These are phyloP conservation scores for Dicentrarchus labrax DNA, from an alignment of 2,113 vertebrate genomes.

Conservation along the genomic window DNA sequence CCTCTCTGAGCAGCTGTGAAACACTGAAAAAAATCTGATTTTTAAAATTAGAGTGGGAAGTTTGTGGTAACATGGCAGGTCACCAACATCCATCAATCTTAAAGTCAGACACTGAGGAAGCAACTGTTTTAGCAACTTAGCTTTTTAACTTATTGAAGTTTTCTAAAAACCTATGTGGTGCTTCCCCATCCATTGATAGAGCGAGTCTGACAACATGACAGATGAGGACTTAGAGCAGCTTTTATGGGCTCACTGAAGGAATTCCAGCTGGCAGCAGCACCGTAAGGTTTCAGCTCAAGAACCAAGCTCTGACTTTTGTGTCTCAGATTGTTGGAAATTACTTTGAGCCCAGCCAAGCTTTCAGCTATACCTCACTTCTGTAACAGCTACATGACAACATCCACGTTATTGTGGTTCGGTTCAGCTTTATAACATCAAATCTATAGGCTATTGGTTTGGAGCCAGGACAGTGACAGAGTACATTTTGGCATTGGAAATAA, in stretches of 20 bases:
- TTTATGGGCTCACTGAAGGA: slow-evolving; percentile 16
- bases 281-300: slow-evolving; percentile 1
- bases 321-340: slow-evolving; percentile 1
- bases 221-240: slow-evolving; percentile 15
- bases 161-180: background rate
- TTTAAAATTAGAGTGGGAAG: background rate
- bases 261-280: slow-evolving; percentile 37
- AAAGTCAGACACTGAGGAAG: background rate
- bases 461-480: background rate
- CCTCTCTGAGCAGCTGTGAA: background rate
- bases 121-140: background rate
- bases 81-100: slow-evolving; percentile 10
- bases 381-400: background rate
- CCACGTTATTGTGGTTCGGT: background rate
- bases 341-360: background rate
- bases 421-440: background rate
- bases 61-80: background rate
- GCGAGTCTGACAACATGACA: slow-evolving; percentile 20
- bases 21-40: background rate
- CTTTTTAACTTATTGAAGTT: background rate
- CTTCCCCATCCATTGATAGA: background rate
- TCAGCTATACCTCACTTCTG: background rate
- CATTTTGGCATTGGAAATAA: background rate
- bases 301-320: background rate
- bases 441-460: background rate